Percentiles rank a stretch among this genome's conserved stretches.
These are phyloP conservation scores for Pachliopta kotzebuea DNA, from an alignment of 2,888 invertebrate species.

Conservation along the genomic window DNA sequence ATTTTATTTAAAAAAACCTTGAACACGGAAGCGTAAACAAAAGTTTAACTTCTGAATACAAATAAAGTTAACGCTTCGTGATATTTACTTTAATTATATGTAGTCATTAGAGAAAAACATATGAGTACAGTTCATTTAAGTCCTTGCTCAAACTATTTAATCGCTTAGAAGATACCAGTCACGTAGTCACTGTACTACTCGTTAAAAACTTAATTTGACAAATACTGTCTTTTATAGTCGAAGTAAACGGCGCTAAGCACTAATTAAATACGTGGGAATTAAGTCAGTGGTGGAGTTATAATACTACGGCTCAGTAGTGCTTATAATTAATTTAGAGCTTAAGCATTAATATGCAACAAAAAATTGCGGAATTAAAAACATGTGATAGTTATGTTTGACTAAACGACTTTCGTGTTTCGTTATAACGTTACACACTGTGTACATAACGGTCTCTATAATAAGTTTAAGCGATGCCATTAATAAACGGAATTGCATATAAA, in stretches of 20 bases:
- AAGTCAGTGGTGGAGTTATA: conserved; percentile 27
- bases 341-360: conserved; percentile 16
- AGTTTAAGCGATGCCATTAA: background rate
- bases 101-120: conserved; percentile 10
- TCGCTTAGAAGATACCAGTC: conserved; percentile 39
- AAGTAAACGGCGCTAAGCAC: conserved; percentile 34
- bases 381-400: conserved; percentile 11
- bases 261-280: conserved; percentile 37
- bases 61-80: background rate
- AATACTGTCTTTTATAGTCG: conserved; percentile 35
- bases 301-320: conserved; percentile 13
- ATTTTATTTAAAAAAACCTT: too few relatives aligned
- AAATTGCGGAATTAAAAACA: conserved; percentile 5
- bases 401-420: conserved; percentile 4
- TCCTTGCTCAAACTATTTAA: conserved; percentile 36
- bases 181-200: conserved; percentile 38
- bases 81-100: conserved; percentile 16
- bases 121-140: conserved; percentile 20
- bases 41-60: too few relatives aligned
- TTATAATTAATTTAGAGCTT: conserved; percentile 8
- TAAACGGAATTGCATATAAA: background rate
- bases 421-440: conserved; percentile 3
- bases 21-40: too few relatives aligned
- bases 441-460: background rate
- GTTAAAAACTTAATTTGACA: conserved; percentile 33